Base-by-base conservation (phyloP, 1,140 invertebrate species). In the Lucilia cuprina region DNA sequence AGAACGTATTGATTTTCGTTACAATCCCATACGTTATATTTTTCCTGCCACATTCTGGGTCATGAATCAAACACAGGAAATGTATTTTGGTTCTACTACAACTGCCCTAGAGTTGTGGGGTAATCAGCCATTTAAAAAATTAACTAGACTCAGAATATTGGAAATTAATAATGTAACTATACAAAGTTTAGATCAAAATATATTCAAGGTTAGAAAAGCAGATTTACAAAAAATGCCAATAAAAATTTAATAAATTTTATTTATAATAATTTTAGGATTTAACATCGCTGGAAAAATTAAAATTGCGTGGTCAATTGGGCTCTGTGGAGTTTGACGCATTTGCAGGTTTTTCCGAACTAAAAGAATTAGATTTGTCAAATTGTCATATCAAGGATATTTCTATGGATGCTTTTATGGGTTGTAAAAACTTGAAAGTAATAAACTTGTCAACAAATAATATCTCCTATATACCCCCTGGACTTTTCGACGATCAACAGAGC, bases 11-110 rank as follows among this genome's bases (percentile, higher is more conserved):
- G 93, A 95, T 88, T 93, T 96, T 85, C 91, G 92, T 1, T 89
- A 93, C 75, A 96, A 96, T 90, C 95, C 94, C n/a, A 92, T 95
- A 30, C 92, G 92, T 84, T 91, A 92, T 4, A 92, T 96, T 85
- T 94, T 94, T 86, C 93, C 94, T n/a, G 94, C 94, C 60, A 94
- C 94, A 13, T 95, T 95, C 87, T 94, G 94, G 91, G 93, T 95
- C 2, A 93, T 95, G 93, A 95, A 95, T 88, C 92, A 92, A 60
- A 95, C 95, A 3, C 89, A 92, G 83, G 91, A 91, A n/a, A 87
- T 96, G 21, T 92, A 93, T 86, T 87, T 96, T 55, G 94, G 94
- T 19, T 92, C 93, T 47, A 87, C 91, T 30, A 89, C 90, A 21
- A 91, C 92, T 2, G 91, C 92, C 35, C 85, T 95, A 13, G 92